Evolutionary conservation across 1,140 invertebrate genomes (phyloP).

Genomic region (Drosophila takahashii): DNA sequence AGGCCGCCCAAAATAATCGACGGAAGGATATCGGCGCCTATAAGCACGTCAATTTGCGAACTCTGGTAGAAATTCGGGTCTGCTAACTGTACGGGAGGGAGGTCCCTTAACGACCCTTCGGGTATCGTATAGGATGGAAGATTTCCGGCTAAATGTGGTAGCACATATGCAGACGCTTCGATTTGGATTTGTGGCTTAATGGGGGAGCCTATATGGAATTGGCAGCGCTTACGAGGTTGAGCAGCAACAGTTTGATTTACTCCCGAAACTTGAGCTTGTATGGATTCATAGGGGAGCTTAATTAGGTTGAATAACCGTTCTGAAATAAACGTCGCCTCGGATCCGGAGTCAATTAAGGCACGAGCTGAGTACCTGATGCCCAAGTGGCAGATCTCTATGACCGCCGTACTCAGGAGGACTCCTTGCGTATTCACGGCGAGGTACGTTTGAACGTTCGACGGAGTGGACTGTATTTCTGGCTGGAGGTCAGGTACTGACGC

Average conservation of each 20-base stretch:
- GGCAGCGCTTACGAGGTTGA: background rate
- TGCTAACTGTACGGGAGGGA: background rate
- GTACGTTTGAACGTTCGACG: background rate
- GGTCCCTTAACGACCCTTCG: background rate
- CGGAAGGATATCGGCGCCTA: slow-evolving; percentile 5
- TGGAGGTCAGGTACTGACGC: background rate
- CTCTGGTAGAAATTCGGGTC: background rate
- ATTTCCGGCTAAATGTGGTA: background rate
- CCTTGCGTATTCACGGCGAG: background rate
- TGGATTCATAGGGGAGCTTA: background rate
- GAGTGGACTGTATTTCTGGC: background rate
- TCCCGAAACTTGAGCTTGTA: background rate
- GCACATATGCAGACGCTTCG: background rate
- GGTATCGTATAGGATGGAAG: background rate
- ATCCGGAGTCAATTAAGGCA: too few species aligned
- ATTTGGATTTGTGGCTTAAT: background rate
- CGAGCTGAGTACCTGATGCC: too few species aligned
- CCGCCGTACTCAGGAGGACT: too few species aligned
- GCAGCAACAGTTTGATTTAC: background rate
- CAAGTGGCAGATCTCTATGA: background rate
- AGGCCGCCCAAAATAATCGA: background rate
- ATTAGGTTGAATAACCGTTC: background rate
- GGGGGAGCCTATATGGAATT: background rate
- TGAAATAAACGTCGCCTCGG: background rate
- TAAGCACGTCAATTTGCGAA: slow-evolving; percentile 4